Conservation (phyloP, 2,888 invertebrate species). For the Lycocerus yunnanus region DNA sequence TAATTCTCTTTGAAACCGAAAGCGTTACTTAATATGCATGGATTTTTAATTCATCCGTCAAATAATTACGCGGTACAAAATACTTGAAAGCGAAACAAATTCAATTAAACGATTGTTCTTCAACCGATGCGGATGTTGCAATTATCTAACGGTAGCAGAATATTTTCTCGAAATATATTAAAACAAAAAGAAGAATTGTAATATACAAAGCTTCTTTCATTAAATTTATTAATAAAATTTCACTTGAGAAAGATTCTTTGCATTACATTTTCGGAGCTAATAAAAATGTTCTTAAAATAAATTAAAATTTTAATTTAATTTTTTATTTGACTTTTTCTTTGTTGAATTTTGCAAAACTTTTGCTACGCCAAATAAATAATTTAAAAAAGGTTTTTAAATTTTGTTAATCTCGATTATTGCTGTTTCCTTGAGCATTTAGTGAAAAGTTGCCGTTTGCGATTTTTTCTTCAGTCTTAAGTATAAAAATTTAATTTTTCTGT, state of each 20-base stretch:
- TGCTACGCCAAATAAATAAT: neutral
- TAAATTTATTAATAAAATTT: neutral
- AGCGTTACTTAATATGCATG: neutral
- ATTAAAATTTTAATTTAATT: neutral
- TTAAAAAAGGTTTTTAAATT: neutral
- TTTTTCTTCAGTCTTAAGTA: neutral
- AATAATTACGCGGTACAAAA: neutral
- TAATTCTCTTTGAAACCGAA: neutral
- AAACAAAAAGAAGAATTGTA: conserved; percentile 17
- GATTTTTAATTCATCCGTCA: neutral
- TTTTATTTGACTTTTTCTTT: neutral
- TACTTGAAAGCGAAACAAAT: conserved; percentile 13
- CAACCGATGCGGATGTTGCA: conserved; percentile 10
- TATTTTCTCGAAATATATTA: conserved; percentile 21
- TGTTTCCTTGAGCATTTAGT: neutral
- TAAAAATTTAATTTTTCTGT: neutral
- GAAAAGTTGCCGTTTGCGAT: neutral
- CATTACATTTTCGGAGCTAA: neutral
- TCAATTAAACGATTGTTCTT: conserved; percentile 25
- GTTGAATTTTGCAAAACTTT: neutral
- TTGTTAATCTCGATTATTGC: neutral
- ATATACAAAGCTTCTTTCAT: conserved; percentile 16
- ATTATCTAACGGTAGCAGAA: conserved; percentile 22
- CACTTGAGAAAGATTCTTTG: neutral
- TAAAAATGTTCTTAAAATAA: neutral